phyloP scores from a whole-genome alignment of 2,113 vertebrate species.

The Gymnogyps californianus region DNA sequence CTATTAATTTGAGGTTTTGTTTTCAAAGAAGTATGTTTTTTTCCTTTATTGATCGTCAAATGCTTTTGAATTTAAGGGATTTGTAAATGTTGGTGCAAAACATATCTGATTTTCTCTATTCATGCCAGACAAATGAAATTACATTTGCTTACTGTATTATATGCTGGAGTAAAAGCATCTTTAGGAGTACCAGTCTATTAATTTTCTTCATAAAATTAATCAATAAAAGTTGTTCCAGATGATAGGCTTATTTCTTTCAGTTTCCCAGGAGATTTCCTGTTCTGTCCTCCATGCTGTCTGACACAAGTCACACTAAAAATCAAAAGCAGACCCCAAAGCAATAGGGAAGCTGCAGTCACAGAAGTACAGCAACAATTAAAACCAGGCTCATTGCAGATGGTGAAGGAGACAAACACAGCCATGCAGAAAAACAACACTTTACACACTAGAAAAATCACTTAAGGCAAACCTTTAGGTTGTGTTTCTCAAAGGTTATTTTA shows the following conservation, averaged over 20 bases:
- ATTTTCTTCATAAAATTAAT: background rate
- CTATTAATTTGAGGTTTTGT: background rate
- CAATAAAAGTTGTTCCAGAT: background rate
- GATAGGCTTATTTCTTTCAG: background rate
- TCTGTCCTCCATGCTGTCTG: background rate
- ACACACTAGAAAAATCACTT: background rate
- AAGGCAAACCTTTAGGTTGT: background rate
- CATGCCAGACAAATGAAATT: background rate
- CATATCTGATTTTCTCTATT: background rate
- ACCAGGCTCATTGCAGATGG: background rate
- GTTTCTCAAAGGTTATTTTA: background rate
- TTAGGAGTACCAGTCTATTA: background rate
- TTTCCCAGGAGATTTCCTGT: background rate
- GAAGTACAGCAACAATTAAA: background rate
- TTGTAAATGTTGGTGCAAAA: background rate
- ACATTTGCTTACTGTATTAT: background rate
- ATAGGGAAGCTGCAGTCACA: background rate
- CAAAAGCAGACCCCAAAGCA: background rate
- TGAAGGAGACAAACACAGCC: background rate
- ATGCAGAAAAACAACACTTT: background rate
- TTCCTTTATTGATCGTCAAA: background rate
- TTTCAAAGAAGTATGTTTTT: background rate
- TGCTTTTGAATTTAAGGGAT: background rate
- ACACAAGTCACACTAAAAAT: background rate
- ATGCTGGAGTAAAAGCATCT: background rate